Evolutionary conservation across 2,797 vertebrate genomes (phyloP).

Genomic region (Hydrolagus colliei): DNA sequence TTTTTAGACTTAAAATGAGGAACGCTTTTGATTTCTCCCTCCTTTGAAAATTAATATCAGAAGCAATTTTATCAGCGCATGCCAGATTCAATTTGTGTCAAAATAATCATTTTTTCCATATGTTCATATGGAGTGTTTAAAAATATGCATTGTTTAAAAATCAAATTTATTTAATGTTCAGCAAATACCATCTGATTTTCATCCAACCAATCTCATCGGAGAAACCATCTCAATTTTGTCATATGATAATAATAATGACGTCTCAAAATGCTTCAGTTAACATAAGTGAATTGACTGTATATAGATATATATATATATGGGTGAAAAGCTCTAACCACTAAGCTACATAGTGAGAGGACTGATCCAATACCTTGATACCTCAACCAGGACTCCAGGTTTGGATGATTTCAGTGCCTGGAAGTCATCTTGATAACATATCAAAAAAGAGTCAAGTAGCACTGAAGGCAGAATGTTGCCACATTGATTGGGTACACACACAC

Average conservation of each 20-base stretch:
- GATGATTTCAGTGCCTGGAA: slow-evolving; percentile 4
- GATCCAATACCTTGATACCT: neutral
- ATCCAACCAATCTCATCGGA: neutral
- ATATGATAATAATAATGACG: neutral
- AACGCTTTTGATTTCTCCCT: no score
- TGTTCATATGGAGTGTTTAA: no score
- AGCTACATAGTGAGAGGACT: no score
- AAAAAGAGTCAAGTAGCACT: slow-evolving; percentile 5
- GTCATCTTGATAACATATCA: slow-evolving; percentile 10
- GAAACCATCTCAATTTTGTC: neutral
- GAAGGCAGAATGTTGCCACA: slow-evolving; percentile 6
- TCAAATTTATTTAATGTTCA: neutral
- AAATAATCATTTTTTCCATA: no score
- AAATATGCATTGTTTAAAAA: neutral
- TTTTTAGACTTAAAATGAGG: no score
- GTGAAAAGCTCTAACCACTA: no score
- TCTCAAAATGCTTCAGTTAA: no score
- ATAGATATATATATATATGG: no score
- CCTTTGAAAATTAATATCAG: no score
- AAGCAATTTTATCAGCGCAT: no score
- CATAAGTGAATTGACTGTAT: no score
- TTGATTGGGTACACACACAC: slow-evolving; percentile 21
- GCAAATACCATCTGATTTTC: neutral
- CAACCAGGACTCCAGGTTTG: neutral
- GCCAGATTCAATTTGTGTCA: no score